Evolutionary conservation across 2,113 vertebrate genomes (phyloP).

Genomic region (Rattus norvegicus): GRCr8 NC_086034.1:50206001-50206500

Average conservation of each 20-base stretch:
- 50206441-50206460: background rate
- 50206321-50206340: background rate
- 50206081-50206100: background rate
- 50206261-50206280: background rate
- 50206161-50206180: background rate
- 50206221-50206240: no score
- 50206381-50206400: background rate
- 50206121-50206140: fast-evolving
- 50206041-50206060: background rate
- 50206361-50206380: background rate
- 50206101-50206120: background rate
- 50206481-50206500: background rate
- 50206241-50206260: background rate
- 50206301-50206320: background rate
- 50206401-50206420: background rate
- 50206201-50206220: no score
- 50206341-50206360: background rate
- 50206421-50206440: background rate
- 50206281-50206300: background rate
- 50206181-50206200: background rate
- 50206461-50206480: background rate
- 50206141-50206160: background rate
- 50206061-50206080: fast-evolving
- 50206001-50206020: background rate
- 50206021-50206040: background rate